Evolutionary conservation across 2,113 vertebrate species (phyloP).

Genomic region (Mastomys natalensis): DNA sequence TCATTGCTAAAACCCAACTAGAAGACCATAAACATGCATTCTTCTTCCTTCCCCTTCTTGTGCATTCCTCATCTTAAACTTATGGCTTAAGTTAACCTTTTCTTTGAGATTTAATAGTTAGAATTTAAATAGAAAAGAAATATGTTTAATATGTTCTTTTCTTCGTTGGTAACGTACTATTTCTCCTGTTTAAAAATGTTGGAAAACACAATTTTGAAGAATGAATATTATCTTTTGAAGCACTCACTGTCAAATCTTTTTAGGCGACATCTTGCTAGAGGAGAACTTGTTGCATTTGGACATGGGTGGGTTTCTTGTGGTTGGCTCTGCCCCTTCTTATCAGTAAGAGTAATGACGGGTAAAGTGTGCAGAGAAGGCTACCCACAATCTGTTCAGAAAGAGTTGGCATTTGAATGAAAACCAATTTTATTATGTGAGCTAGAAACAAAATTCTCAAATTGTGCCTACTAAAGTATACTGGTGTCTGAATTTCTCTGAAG

Average conservation of each 20-base stretch:
- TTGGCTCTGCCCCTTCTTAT: neutral
- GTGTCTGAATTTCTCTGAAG: constrained; percentile 12
- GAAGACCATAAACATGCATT: neutral
- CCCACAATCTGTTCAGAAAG: neutral
- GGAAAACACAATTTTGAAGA: neutral
- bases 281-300: neutral
- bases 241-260: neutral
- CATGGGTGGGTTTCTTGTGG: neutral
- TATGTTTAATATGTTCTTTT: neutral
- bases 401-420: neutral
- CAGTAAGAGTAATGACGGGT: neutral
- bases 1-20: rapidly evolving
- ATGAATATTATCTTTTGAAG: neutral
- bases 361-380: neutral
- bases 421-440: neutral
- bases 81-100: neutral
- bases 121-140: neutral
- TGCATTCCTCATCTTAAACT: constrained; percentile 3
- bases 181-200: constrained; percentile 38
- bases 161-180: neutral
- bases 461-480: neutral
- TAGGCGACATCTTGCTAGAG: neutral
- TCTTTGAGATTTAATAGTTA: constrained; percentile 28
- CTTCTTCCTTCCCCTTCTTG: neutral
- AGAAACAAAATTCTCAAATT: neutral